Conservation (phyloP, 23 tunicate genomes). For the Halocynthia aurantium region DNA sequence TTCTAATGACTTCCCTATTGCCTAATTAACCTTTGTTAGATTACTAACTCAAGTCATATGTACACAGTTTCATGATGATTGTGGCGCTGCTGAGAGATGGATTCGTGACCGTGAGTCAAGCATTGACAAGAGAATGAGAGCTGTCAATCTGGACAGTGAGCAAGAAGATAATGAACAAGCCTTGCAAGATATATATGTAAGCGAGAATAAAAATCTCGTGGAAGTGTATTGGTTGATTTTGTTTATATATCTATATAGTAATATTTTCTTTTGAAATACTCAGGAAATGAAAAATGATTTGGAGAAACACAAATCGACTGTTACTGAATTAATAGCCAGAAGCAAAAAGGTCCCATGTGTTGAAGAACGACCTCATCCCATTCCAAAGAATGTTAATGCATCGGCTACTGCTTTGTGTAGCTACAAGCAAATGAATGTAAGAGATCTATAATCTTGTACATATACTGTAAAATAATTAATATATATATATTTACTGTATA, state of each 20-base stretch:
- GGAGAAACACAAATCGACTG: slow-evolving; percentile 1
- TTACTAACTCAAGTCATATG: too few relatives aligned
- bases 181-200: slow-evolving; percentile 21
- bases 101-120: slow-evolving; percentile 14
- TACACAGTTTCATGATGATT: slow-evolving; percentile 15
- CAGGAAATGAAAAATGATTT: slow-evolving; percentile 26
- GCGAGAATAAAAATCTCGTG: not conserved
- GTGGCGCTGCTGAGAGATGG: slow-evolving; percentile 14
- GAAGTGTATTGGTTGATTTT: not conserved
- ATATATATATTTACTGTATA: not conserved
- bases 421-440: slow-evolving; percentile 47
- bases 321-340: slow-evolving; percentile 16
- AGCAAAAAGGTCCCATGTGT: slow-evolving; percentile 39
- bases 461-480: too few relatives aligned
- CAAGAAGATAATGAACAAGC: slow-evolving; percentile 9
- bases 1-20: too few relatives aligned
- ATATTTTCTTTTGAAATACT: not conserved
- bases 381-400: slow-evolving; percentile 2
- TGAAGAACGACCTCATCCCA: slow-evolving; percentile 19
- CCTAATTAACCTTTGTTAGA: too few relatives aligned
- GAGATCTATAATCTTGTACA: not conserved
- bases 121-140: slow-evolving; percentile 12
- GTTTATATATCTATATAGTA: not conserved
- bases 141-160: slow-evolving; percentile 5
- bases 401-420: slow-evolving; percentile 38